Evolutionary conservation across 2,797 vertebrate genomes (phyloP).

Genomic region (Eulemur albifrons): DNA sequence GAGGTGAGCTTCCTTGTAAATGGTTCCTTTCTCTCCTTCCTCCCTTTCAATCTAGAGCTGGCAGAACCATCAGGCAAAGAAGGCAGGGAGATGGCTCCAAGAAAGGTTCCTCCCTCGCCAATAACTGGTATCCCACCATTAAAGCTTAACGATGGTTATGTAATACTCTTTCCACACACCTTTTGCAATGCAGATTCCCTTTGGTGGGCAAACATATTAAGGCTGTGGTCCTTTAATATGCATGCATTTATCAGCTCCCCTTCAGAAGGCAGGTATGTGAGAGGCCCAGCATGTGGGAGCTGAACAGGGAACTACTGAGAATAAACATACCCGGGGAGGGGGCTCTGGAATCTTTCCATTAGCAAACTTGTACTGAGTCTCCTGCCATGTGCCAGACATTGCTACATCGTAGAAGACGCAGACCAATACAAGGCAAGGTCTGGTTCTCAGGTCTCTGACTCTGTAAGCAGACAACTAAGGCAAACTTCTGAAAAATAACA

Average conservation of each 20-base stretch:
- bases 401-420: background rate
- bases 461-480: background rate
- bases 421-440: background rate
- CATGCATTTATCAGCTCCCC: background rate
- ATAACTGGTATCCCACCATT: background rate
- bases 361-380: background rate
- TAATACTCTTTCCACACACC: background rate
- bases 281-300: background rate
- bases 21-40: background rate
- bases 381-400: rapidly evolving
- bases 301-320: background rate
- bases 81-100: background rate
- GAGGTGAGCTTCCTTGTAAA: background rate
- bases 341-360: background rate
- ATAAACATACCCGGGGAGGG: too few relatives aligned
- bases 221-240: background rate
- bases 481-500: background rate
- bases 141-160: background rate
- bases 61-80: background rate
- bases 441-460: background rate
- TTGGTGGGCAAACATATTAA: background rate
- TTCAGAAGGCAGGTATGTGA: background rate
- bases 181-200: background rate
- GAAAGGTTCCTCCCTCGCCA: background rate
- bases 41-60: background rate